These are phyloP conservation scores for Lepidostoma basale DNA, from an alignment of 1,140 invertebrate genomes.

Conservation along the genomic window DNA sequence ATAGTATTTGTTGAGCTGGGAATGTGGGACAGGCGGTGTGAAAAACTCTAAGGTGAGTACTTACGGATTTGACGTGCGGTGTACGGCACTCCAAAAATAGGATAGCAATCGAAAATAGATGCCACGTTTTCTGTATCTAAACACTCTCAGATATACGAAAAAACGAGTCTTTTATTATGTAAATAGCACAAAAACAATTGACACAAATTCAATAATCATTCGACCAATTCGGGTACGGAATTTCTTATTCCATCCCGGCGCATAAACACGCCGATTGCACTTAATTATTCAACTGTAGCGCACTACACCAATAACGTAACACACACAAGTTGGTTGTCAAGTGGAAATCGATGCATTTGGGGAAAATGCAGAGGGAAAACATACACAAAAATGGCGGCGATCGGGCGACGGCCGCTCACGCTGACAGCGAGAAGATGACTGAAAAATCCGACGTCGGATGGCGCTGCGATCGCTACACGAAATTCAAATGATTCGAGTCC, in stretches of 20 bases:
- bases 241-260: constrained; percentile 1
- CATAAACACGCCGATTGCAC: constrained; percentile 6
- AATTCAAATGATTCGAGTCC: constrained; percentile 22
- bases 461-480: constrained; percentile 25
- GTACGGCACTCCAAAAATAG: not conserved
- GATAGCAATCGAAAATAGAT: constrained; percentile 9
- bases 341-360: constrained; percentile 32
- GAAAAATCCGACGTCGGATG: constrained; percentile 18
- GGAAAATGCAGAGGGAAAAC: constrained; percentile 29
- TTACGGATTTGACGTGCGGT: constrained; percentile 1
- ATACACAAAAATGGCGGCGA: constrained; percentile 25
- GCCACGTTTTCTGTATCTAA: constrained; percentile 18
- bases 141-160: constrained; percentile 23
- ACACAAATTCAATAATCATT: constrained; percentile 34
- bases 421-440: constrained; percentile 34
- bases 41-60: constrained; percentile 6
- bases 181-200: constrained; percentile 35
- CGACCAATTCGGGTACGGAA: constrained; percentile 27
- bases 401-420: constrained; percentile 22
- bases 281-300: constrained; percentile 13
- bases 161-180: constrained; percentile 27
- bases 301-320: constrained; percentile 19
- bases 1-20: not conserved
- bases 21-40: constrained; percentile 12
- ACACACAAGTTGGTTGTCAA: constrained; percentile 29